Evolutionary conservation across 2,888 invertebrate species (phyloP).

Genomic region (Steinernema carpocapsae): DNA sequence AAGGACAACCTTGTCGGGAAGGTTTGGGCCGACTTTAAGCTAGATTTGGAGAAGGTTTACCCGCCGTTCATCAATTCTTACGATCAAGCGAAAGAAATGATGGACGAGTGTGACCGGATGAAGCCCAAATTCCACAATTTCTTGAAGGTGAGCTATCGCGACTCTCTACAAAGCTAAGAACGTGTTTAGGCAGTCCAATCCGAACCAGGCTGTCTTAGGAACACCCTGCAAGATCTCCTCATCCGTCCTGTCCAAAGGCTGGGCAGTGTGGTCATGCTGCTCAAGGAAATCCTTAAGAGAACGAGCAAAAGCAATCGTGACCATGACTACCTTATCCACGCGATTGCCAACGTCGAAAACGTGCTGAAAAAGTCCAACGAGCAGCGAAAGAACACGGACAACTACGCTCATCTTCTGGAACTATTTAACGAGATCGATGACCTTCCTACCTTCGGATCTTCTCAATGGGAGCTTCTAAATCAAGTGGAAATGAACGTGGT

Average conservation of each 20-base stretch:
- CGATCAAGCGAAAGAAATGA: slow-evolving; percentile 92
- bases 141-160: slow-evolving; percentile 75
- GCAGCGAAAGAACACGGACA: slow-evolving; percentile 93
- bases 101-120: slow-evolving; percentile 85
- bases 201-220: slow-evolving; percentile 92
- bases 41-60: slow-evolving; percentile 76
- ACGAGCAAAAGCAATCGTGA: slow-evolving; percentile 86
- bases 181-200: slow-evolving; percentile 70
- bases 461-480: neutral
- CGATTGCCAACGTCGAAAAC: slow-evolving; percentile 85
- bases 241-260: slow-evolving; percentile 96
- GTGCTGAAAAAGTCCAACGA: slow-evolving; percentile 89
- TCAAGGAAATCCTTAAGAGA: slow-evolving; percentile 91
- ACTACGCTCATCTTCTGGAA: slow-evolving; percentile 92
- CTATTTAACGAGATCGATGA: slow-evolving; percentile 97
- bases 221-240: slow-evolving; percentile 90
- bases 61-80: slow-evolving; percentile 98
- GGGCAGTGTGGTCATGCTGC: slow-evolving; percentile 90
- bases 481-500: neutral
- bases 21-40: slow-evolving; percentile 77
- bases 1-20: slow-evolving; percentile 77
- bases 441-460: slow-evolving; percentile 78
- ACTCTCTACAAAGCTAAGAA: neutral
- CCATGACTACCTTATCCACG: slow-evolving; percentile 75
- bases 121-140: slow-evolving; percentile 98